phyloP scores from a whole-genome alignment of 2,113 vertebrate species.

The Pyrgilauda ruficollis region DNA sequence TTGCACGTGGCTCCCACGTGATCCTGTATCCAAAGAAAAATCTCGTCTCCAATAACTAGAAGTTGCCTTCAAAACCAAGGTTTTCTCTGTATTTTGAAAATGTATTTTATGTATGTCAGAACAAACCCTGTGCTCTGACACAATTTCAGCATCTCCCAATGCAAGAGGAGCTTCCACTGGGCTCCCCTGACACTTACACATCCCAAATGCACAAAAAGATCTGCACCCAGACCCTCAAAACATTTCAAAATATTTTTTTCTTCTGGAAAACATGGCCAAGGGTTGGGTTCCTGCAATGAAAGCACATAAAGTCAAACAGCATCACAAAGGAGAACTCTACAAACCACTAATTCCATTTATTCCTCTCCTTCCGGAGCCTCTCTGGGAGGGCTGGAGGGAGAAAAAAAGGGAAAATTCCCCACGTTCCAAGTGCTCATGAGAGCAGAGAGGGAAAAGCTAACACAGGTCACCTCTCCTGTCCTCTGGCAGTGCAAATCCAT shows the following conservation, averaged over 20 bases:
- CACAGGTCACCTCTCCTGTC: neutral
- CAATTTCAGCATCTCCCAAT: neutral
- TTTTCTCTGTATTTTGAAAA: neutral
- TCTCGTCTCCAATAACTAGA: too few species aligned
- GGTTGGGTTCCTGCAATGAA: neutral
- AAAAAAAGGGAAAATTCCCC: neutral
- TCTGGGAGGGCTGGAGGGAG: neutral
- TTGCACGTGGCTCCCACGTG: fast-evolving
- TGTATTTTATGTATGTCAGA: neutral
- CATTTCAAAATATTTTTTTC: neutral
- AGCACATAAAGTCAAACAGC: fast-evolving
- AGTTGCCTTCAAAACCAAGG: neutral
- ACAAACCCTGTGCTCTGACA: neutral
- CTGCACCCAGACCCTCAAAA: fast-evolving
- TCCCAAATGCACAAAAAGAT: neutral
- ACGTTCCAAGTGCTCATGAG: fast-evolving
- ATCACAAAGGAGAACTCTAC: neutral
- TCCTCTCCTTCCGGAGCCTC: neutral
- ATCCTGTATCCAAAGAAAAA: neutral
- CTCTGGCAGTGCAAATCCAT: neutral
- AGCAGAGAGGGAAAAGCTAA: neutral
- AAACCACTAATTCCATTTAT: fast-evolving
- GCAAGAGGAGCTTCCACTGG: neutral
- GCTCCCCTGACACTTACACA: neutral
- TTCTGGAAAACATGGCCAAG: neutral